Conservation (phyloP, 2,797 vertebrate species). For the Streptopelia turtur region DNA sequence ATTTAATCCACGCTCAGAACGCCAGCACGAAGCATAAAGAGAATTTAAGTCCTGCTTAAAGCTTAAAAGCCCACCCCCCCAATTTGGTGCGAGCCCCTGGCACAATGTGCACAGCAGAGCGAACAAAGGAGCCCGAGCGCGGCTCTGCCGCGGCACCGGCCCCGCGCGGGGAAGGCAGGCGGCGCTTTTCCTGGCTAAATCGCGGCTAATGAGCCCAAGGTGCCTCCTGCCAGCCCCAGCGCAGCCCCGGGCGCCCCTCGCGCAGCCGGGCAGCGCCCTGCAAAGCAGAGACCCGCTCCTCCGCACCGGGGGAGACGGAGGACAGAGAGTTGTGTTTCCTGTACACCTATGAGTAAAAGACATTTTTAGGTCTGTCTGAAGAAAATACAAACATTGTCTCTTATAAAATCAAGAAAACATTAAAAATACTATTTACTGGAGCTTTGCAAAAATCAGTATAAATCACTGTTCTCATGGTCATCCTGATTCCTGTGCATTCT, state of each 20-base stretch:
- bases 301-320: fast-evolving
- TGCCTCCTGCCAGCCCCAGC: not conserved
- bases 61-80: not conserved
- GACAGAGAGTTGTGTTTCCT: not conserved
- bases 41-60: constrained; percentile 52
- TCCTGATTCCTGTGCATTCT: not conserved
- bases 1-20: constrained; percentile 51
- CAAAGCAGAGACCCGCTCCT: not conserved
- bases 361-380: not conserved
- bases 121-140: constrained; percentile 31
- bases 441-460: not conserved
- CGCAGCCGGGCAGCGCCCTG: not conserved
- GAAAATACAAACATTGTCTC: not conserved
- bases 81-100: not conserved
- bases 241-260: not conserved
- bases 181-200: constrained; percentile 88
- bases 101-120: constrained; percentile 36
- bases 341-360: not conserved
- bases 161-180: constrained; percentile 64
- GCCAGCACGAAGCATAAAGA: constrained; percentile 34
- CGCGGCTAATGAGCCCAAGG: constrained; percentile 85
- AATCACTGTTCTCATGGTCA: not conserved
- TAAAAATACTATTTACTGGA: not conserved
- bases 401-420: not conserved
- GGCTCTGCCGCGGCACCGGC: constrained; percentile 92